Conservation (phyloP, 2,797 vertebrate species). For the Chelon auratus region DNA sequence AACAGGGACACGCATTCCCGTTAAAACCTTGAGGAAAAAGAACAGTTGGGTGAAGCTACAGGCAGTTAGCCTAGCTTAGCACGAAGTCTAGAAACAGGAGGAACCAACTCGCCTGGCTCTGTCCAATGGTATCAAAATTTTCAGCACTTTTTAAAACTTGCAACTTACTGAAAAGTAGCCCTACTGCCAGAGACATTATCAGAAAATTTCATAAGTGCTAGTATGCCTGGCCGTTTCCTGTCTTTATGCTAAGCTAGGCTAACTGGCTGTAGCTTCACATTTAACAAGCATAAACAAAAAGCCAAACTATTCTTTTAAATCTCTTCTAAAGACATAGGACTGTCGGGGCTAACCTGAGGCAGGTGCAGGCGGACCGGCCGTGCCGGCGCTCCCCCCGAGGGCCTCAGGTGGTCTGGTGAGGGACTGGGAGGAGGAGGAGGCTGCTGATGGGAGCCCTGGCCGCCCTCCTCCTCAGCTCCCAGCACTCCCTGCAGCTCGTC, state of each 20-base stretch:
- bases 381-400: conserved; percentile 46
- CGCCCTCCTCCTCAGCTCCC: conserved; percentile 73
- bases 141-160: no score
- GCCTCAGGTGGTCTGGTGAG: conserved; percentile 74
- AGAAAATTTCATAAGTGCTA: no score
- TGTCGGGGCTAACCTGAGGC: conserved; percentile 57
- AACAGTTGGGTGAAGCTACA: no score
- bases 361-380: conserved; percentile 61
- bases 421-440: conserved; percentile 62
- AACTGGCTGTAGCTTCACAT: neutral
- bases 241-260: neutral
- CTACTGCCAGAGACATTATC: no score
- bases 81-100: no score
- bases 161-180: no score
- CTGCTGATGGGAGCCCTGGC: conserved; percentile 44
- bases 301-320: neutral
- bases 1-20: neutral
- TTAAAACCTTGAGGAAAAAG: neutral
- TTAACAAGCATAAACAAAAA: no score
- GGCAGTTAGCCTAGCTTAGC: no score
- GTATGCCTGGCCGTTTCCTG: neutral
- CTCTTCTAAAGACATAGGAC: neutral
- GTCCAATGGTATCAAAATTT: no score
- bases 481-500: conserved; percentile 80
- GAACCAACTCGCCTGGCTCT: no score